Conservation (phyloP, 2,113 vertebrate genomes). For the Gymnobelideus leadbeateri region DNA sequence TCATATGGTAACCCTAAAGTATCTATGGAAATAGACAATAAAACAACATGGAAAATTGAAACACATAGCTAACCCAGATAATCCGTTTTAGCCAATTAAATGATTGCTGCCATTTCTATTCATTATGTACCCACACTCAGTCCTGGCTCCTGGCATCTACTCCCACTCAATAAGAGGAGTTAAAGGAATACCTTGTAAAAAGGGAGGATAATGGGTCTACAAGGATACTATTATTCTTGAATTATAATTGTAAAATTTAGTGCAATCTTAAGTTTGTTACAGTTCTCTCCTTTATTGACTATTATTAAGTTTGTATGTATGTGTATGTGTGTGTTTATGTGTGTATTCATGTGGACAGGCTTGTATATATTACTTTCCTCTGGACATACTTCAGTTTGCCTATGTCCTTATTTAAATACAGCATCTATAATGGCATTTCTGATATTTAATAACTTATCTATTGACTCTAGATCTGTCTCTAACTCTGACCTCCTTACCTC, state of each 20-base stretch:
- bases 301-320: neutral
- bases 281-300: neutral
- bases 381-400: neutral
- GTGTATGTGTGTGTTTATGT: neutral
- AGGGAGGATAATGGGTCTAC: neutral
- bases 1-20: neutral
- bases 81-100: neutral
- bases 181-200: neutral
- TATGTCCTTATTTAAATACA: neutral
- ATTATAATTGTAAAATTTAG: neutral
- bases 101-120: constrained; percentile 10
- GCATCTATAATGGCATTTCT: neutral
- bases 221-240: neutral
- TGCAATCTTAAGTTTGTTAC: neutral
- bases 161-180: neutral
- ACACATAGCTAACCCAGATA: neutral
- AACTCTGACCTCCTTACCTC: neutral
- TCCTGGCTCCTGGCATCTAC: neutral
- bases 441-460: neutral
- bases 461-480: neutral
- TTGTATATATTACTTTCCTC: neutral
- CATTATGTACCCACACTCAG: neutral
- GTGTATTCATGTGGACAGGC: neutral
- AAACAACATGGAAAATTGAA: constrained; percentile 9
- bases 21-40: neutral